These are phyloP conservation scores for Leucozona laternaria DNA, from an alignment of 2,888 invertebrate species.

Conservation along the genomic window DNA sequence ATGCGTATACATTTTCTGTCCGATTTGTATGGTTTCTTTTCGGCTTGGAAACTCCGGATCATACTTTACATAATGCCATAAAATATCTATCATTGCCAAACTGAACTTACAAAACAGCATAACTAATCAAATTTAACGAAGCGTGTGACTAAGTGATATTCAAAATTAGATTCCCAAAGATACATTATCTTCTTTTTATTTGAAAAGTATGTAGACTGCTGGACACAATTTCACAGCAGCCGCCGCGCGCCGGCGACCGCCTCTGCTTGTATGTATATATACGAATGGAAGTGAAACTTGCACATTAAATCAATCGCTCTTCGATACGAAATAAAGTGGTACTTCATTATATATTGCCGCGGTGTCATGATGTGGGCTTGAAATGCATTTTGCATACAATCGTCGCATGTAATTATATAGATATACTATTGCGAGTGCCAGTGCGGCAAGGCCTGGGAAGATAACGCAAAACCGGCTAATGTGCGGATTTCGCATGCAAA, in stretches of 20 bases:
- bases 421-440: not conserved
- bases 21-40: slow-evolving; percentile 57
- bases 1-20: slow-evolving; percentile 57
- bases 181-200: slow-evolving; percentile 11
- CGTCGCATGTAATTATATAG: too few relatives aligned
- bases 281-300: not conserved
- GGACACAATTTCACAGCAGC: not conserved
- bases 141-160: slow-evolving; percentile 65
- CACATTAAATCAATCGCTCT: slow-evolving; percentile 51
- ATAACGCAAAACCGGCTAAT: slow-evolving; percentile 43
- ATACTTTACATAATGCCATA: slow-evolving; percentile 55
- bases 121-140: slow-evolving; percentile 68
- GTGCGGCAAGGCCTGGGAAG: not conserved
- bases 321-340: slow-evolving; percentile 51
- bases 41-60: slow-evolving; percentile 17
- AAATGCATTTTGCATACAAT: slow-evolving; percentile 15
- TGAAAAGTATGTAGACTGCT: not conserved
- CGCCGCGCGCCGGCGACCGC: not conserved
- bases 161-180: slow-evolving; percentile 47
- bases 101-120: slow-evolving; percentile 14
- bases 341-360: slow-evolving; percentile 39
- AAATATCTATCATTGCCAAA: slow-evolving; percentile 7
- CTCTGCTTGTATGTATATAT: slow-evolving; percentile 10
- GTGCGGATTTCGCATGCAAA: not conserved
- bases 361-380: slow-evolving; percentile 32